phyloP scores from a whole-genome alignment of 37 sponge, comb jelly and placozoan species.

The Aplysina aerophoba region DNA sequence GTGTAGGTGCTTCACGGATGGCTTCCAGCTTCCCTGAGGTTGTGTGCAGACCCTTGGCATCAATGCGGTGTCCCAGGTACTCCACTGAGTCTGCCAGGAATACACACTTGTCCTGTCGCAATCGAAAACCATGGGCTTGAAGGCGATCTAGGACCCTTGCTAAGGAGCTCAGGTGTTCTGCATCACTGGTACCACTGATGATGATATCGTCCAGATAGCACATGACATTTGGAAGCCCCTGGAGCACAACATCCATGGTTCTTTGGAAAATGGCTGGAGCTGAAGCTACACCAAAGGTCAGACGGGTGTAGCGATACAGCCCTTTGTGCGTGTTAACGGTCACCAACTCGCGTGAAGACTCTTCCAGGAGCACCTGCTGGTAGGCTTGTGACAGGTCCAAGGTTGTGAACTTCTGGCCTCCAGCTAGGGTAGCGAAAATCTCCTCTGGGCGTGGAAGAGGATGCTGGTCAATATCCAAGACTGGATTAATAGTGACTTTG shows the following conservation, averaged over 20 bases:
- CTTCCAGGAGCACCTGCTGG: conserved; percentile 35
- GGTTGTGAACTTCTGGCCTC: conserved; percentile 39
- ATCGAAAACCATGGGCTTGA: neutral
- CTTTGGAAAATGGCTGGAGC: conserved; percentile 41
- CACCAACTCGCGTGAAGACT: conserved; percentile 13
- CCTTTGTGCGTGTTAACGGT: conserved; percentile 45
- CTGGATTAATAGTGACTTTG: conserved; percentile 38
- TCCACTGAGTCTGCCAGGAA: conserved; percentile 16
- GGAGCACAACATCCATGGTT: too few species aligned
- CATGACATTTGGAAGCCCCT: too few species aligned
- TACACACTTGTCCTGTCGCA: neutral
- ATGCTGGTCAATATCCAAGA: conserved; percentile 27
- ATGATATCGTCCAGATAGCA: conserved; percentile 25
- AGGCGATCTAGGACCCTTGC: neutral
- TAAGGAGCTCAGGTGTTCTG: conserved; percentile 3
- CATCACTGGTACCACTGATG: conserved; percentile 12
- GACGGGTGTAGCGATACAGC: conserved; percentile 3
- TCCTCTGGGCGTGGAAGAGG: conserved; percentile 42
- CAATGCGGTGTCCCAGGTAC: conserved; percentile 26
- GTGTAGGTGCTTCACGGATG: conserved; percentile 34
- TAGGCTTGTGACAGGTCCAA: conserved; percentile 36
- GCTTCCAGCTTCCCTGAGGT: neutral
- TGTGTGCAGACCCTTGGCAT: conserved; percentile 15
- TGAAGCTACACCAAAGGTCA: conserved; percentile 11
- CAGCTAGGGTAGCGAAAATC: conserved; percentile 29